Percentiles rank a stretch among this genome's conserved stretches.
These are phyloP conservation scores for Heliconius sara DNA, from an alignment of 2,888 invertebrate genomes.

Conservation along the genomic window DNA sequence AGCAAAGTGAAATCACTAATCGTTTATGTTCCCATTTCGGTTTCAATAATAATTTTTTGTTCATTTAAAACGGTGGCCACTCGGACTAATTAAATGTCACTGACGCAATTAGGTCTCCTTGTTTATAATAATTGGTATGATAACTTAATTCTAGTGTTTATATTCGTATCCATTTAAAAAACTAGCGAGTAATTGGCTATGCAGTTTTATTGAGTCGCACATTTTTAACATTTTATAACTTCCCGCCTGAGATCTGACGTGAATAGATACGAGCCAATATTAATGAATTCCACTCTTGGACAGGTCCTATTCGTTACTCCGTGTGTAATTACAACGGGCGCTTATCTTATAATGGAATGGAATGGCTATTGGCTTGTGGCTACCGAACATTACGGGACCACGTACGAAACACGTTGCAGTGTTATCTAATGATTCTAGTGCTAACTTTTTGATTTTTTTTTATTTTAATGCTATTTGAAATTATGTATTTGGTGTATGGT, in stretches of 20 bases:
- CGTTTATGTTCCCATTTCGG: not conserved
- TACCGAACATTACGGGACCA: not conserved
- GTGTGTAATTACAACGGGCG: constrained; percentile 63
- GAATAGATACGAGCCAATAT: constrained; percentile 61
- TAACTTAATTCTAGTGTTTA: constrained; percentile 41
- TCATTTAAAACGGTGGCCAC: constrained; percentile 6
- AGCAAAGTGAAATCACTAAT: not conserved
- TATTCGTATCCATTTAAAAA: constrained; percentile 41
- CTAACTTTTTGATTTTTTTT: not conserved
- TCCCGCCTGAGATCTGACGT: constrained; percentile 55
- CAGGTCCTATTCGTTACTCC: constrained; percentile 60
- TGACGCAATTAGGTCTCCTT: constrained; percentile 32
- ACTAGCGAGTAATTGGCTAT: constrained; percentile 58
- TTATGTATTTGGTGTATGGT: not conserved
- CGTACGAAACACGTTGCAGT: constrained; percentile 10
- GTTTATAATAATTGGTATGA: constrained; percentile 36
- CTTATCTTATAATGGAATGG: constrained; percentile 58
- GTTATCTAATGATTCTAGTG: not conserved
- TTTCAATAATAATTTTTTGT: constrained; percentile 14
- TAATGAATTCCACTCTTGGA: constrained; percentile 70
- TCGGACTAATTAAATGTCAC: constrained; percentile 27
- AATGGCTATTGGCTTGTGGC: constrained; percentile 34
- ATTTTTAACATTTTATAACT: constrained; percentile 61
- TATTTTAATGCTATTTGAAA: not conserved
- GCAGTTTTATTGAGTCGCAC: constrained; percentile 63